phyloP scores from a whole-genome alignment of 2,797 vertebrate species.

The Melanotaenia maccullochi region DNA sequence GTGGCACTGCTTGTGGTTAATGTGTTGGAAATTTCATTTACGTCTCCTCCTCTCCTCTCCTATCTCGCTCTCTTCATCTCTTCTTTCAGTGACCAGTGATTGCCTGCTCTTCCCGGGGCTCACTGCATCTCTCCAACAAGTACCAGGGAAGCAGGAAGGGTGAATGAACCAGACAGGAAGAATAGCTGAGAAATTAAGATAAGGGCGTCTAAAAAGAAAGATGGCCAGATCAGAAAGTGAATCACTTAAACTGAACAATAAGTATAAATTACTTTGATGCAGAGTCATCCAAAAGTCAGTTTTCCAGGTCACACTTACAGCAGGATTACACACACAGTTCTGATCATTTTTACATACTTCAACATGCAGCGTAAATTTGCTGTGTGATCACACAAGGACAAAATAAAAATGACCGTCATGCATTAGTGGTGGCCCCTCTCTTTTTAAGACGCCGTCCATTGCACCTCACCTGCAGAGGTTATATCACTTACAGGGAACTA shows the following conservation, averaged over 20 bases:
- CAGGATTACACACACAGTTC: conserved; percentile 1
- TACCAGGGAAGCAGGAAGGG: conserved; percentile 47
- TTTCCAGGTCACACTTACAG: not conserved
- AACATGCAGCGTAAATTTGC: conserved; percentile 42
- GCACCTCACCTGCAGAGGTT: conserved; percentile 38
- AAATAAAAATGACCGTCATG: conserved; percentile 5
- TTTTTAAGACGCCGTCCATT: conserved; percentile 11
- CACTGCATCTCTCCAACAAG: conserved; percentile 34
- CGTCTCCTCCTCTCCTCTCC: conserved; percentile 43
- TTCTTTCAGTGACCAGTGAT: conserved; percentile 54
- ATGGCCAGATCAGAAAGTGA: conserved; percentile 42
- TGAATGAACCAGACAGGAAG: conserved; percentile 40
- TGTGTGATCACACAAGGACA: conserved; percentile 1
- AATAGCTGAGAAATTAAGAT: conserved; percentile 38
- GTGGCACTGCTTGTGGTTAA: conserved; percentile 68
- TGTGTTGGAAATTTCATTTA: conserved; percentile 80
- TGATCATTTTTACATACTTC: conserved; percentile 3
- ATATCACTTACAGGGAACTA: conserved; percentile 42
- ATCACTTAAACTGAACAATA: conserved; percentile 33
- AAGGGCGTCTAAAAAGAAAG: conserved; percentile 23
- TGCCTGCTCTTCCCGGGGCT: conserved; percentile 56
- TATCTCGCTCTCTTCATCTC: conserved; percentile 54
- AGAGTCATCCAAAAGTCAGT: conserved; percentile 13
- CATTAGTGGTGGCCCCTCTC: not conserved
- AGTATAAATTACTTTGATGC: conserved; percentile 17